A percentile compares a stretch with the other conserved stretches of the same genome.
These are phyloP conservation scores for Octopus bimaculoides DNA, from an alignment of 1,140 invertebrate genomes.

Conservation along the genomic window DNA sequence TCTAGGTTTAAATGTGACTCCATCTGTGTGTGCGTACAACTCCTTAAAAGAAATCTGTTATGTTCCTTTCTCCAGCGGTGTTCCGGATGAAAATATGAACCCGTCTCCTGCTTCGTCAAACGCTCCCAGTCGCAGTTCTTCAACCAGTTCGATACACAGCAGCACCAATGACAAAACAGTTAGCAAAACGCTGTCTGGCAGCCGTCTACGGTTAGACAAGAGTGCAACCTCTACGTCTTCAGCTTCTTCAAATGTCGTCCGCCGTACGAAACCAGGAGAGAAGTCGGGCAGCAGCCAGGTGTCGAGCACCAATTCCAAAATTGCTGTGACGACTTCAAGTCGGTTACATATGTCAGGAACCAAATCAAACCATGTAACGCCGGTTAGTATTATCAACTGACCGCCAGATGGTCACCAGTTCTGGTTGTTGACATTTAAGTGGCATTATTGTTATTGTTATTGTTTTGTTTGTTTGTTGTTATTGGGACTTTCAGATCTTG, in stretches of 20 bases:
- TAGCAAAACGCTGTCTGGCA: neutral
- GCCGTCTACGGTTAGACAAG: neutral
- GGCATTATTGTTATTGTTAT: no score
- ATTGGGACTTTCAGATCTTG: no score
- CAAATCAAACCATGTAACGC: neutral
- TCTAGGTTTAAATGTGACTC: no score
- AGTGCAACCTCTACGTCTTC: neutral
- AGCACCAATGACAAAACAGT: neutral
- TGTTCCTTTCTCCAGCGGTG: constrained; percentile 3
- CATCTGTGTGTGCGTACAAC: no score
- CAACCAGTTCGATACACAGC: neutral
- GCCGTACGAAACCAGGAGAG: neutral
- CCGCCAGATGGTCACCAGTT: no score
- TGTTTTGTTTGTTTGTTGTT: no score
- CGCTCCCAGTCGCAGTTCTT: constrained; percentile 9
- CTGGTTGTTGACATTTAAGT: no score
- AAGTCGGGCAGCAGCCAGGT: neutral
- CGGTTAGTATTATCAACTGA: neutral
- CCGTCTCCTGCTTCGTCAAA: constrained; percentile 8
- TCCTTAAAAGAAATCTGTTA: neutral
- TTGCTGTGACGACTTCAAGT: neutral
- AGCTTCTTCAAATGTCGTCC: neutral
- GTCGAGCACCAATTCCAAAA: neutral
- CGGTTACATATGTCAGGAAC: neutral
- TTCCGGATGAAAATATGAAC: constrained; percentile 12